Conservation (phyloP, 2,888 invertebrate species). For the Neuroscelio doddi region DNA sequence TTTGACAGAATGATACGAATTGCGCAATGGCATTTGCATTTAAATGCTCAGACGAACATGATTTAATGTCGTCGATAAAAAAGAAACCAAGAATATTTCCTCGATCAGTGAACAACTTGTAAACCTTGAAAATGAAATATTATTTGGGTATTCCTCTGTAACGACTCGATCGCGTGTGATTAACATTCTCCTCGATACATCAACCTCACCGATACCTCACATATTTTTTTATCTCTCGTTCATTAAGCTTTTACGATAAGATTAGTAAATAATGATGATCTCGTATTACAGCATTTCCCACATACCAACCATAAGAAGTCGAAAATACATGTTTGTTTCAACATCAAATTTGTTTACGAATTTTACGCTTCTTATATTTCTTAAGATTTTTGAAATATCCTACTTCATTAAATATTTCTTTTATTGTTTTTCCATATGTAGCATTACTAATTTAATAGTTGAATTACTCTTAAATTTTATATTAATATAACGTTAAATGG, state of each 20-base stretch:
- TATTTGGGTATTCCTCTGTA: slow-evolving; percentile 58
- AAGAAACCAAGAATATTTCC: slow-evolving; percentile 23
- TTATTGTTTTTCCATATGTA: too few relatives aligned
- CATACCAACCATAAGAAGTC: slow-evolving; percentile 22
- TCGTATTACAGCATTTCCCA: slow-evolving; percentile 14
- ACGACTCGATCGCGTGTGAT: slow-evolving; percentile 67
- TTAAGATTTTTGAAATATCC: too few relatives aligned
- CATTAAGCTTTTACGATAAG: slow-evolving; percentile 36
- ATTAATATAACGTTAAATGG: too few relatives aligned
- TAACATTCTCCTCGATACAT: slow-evolving; percentile 57
- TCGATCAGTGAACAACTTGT: slow-evolving; percentile 29
- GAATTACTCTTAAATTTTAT: too few relatives aligned
- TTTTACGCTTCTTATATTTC: too few relatives aligned
- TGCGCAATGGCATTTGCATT: not conserved
- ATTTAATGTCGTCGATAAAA: slow-evolving; percentile 26
- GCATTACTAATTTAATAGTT: too few relatives aligned
- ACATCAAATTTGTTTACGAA: too few relatives aligned
- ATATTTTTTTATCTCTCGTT: slow-evolving; percentile 41
- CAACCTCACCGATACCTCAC: slow-evolving; percentile 45
- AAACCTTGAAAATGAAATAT: slow-evolving; percentile 56
- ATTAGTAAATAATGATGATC: slow-evolving; percentile 31
- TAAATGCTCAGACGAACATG: not conserved
- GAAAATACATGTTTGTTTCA: slow-evolving; percentile 1
- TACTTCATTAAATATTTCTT: too few relatives aligned
- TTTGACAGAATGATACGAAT: not conserved